Base-by-base conservation (phyloP, 2,113 vertebrate genomes). In the Petromus typicus region DNA sequence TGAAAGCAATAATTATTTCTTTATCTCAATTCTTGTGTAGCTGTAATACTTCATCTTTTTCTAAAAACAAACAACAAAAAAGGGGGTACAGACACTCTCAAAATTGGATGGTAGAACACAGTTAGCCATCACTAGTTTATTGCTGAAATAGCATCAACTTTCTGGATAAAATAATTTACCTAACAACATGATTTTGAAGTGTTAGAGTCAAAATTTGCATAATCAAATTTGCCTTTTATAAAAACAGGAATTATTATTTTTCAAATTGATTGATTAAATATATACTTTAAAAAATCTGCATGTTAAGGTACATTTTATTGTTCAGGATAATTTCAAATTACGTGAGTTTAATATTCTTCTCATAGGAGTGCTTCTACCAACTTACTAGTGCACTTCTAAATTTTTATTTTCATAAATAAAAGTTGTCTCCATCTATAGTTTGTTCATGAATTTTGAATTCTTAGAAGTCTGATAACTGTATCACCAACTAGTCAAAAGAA, bases 171-270 rank as follows among this genome's bases (percentile, higher is more conserved):
- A 17, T 56, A 61, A 91, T 91, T 85, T 79, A 85, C 78, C 20
- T 57, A 93, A 86, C 9, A 56, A 22, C 54, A 76, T 59, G 34
- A 54, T 89, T 93, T 37, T 88, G 40, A 90, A 96, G 86, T 89
- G 67, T 34, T 34, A 43, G 66, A 93, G 34, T 91, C 23, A 85
- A 94, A 73, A 61, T 37, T 80, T 86, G 30, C 18, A 48, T 30
- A 54, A 5, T 59, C 86, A 86, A 86, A 54, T 14, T 66, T 81
- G 3, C 66, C 69, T 73, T 73, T 73, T 43, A 76, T 88, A 80
- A 90, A 78, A 80, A 48, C 43, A n/a, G n/a, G n/a, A n/a, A n/a
- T 59, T 83, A 14, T 23, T 85, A 57, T 81, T 90, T 93, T 89
- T 75, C 45, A 94, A 94, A 79, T 86, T 16, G 43, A 3, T 76